A percentile compares a stretch with the other conserved stretches of the same genome.
Evolutionary conservation across 2,888 invertebrate genomes (phyloP).

Genomic region (Pasiphila rectangulata): DNA sequence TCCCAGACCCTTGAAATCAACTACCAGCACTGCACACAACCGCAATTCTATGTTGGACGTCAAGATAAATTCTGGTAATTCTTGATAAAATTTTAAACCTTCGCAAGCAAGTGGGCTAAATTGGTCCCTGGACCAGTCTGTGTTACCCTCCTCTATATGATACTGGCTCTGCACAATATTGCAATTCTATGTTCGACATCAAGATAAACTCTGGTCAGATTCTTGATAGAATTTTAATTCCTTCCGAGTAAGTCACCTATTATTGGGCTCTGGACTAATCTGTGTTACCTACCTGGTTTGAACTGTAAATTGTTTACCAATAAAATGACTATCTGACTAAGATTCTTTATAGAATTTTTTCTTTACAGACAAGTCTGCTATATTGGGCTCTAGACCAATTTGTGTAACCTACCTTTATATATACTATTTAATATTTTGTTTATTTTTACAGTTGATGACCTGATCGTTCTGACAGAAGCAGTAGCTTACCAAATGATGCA

Average conservation of each 20-base stretch:
- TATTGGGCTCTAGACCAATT: too few species aligned
- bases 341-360: too few species aligned
- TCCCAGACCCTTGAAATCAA: constrained; percentile 86
- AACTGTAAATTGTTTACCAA: too few species aligned
- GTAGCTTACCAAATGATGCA: constrained; percentile 89
- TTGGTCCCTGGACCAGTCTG: too few species aligned
- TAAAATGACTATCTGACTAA: too few species aligned
- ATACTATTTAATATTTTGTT: not conserved
- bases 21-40: constrained; percentile 79
- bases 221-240: constrained; percentile 17
- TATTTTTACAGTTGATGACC: constrained; percentile 85
- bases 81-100: not conserved
- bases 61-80: constrained; percentile 77
- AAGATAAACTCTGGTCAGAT: constrained; percentile 77
- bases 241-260: too few species aligned
- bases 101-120: too few species aligned
- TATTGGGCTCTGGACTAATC: too few species aligned
- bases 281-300: too few species aligned
- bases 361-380: too few species aligned
- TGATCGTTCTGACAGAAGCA: constrained; percentile 90
- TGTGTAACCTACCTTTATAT: too few species aligned
- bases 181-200: constrained; percentile 75
- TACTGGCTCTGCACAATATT: constrained; percentile 78
- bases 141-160: too few species aligned
- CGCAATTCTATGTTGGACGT: constrained; percentile 75